Evolutionary conservation across 2,797 vertebrate species (phyloP).

Genomic region (Ctenosaura bakeri): DNA sequence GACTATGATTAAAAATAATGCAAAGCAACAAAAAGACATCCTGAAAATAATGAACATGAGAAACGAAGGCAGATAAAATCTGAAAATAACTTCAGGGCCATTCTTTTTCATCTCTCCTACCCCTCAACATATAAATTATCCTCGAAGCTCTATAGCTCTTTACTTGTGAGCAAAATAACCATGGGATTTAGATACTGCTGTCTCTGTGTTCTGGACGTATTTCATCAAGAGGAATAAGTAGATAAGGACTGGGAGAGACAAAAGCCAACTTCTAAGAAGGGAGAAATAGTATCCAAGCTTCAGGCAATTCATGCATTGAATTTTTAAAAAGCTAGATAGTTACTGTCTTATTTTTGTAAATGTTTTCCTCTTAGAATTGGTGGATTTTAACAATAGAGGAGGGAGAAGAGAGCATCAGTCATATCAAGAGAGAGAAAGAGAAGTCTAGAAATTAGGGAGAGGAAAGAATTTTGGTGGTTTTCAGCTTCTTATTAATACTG

Average conservation of each 20-base stretch:
- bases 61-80: conserved; percentile 51
- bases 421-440: neutral
- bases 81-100: conserved; percentile 34
- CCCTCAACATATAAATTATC: conserved; percentile 54
- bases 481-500: no score
- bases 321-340: neutral
- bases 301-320: neutral
- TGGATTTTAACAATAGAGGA: neutral
- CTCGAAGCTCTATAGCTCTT: conserved; percentile 55
- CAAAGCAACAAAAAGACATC: neutral
- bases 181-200: conserved; percentile 45
- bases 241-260: neutral
- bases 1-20: conserved; percentile 35
- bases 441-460: neutral
- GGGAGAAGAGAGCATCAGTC: no score
- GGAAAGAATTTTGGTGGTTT: neutral
- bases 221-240: conserved; percentile 34
- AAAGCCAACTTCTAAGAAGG: neutral
- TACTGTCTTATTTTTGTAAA: conserved; percentile 24
- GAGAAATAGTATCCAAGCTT: neutral
- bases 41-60: conserved; percentile 39
- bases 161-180: conserved; percentile 64
- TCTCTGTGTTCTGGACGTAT: conserved; percentile 10
- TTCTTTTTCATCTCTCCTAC: conserved; percentile 17
- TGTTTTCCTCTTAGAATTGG: neutral